Evolutionary conservation across 1,140 invertebrate genomes (phyloP), one percentile per base, ranked within the genome.

Genomic region (Nasonia longicornis): DNA sequence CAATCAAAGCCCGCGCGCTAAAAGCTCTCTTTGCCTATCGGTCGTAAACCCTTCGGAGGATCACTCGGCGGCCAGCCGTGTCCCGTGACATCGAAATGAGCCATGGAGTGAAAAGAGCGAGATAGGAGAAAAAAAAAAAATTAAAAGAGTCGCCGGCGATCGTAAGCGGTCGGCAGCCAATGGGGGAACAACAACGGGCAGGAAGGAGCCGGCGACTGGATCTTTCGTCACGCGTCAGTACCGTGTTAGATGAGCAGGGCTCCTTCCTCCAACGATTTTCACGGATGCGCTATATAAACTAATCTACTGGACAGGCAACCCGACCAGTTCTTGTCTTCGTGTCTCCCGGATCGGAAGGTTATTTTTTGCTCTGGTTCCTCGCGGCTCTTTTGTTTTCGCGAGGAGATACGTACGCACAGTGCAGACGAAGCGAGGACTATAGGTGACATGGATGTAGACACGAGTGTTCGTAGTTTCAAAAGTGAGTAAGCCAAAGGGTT

Each of bases 141-240:
- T 2, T 0, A 72, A 4, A 16, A 7, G 16, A 12, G 42, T 22
- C 6, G 10, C 0, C 31, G 31, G 69, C 69, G 31, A 74, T 31
- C 14, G 70, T 69, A 70, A 81, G 63, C 26, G 71, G 22, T 4
- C 63, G 76, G 22, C 73, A 80, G 72, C 86, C 85, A 86, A 88
- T 87, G 82, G 75, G 81, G 81, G 77, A 77, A 76, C 67, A 72
- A 58, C 74, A 79, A 77, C 84, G 77, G 75, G 78, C 77, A 84
- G 81, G 83, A 85, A 74, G 85, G 81, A 84, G 83, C 52, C 80
- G 83, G 35, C 31, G 76, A 73, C 52, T 71, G 72, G 81, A 87
- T 86, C 85, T 84, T 86, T 87, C 86, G 88, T 89, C 86, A 89
- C 87, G 89, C 88, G 85, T 88, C 86, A 87, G 85, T 89, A 85